Percentiles rank a stretch among this genome's conserved stretches.
Conservation (phyloP, 2,113 vertebrate species). For the Podilymbus podiceps region DNA sequence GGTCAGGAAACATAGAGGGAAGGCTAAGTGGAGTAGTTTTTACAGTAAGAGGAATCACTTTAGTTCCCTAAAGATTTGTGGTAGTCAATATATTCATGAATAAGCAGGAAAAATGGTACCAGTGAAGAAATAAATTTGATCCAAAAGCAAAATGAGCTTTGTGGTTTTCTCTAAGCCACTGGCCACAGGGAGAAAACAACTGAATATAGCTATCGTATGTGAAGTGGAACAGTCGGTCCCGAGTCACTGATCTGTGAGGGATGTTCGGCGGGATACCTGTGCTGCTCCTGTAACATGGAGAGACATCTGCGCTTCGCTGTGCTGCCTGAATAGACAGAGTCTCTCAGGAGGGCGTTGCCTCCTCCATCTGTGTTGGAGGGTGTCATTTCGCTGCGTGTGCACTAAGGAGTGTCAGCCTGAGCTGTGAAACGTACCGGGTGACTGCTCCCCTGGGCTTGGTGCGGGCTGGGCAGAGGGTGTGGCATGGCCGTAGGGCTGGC, state of each 20-base stretch:
- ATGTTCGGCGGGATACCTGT: not conserved
- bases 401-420: not conserved
- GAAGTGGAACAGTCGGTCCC: not conserved
- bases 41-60: not conserved
- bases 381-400: not conserved
- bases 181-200: not conserved
- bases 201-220: rapidly evolving
- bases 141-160: not conserved
- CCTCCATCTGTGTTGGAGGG: not conserved
- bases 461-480: not conserved
- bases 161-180: not conserved
- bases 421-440: not conserved
- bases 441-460: not conserved
- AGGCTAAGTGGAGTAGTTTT: not conserved
- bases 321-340: not conserved
- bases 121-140: not conserved
- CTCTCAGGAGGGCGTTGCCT: not conserved
- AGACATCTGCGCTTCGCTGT: rapidly evolving
- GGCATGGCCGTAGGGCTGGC: not conserved
- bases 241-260: too few relatives aligned
- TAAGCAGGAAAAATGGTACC: not conserved
- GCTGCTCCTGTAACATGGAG: not conserved
- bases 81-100: not conserved
- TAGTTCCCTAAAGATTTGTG: not conserved
- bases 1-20: not conserved